phyloP scores from a whole-genome alignment of 2,113 vertebrate genomes.

The Erpornis zantholeuca region DNA sequence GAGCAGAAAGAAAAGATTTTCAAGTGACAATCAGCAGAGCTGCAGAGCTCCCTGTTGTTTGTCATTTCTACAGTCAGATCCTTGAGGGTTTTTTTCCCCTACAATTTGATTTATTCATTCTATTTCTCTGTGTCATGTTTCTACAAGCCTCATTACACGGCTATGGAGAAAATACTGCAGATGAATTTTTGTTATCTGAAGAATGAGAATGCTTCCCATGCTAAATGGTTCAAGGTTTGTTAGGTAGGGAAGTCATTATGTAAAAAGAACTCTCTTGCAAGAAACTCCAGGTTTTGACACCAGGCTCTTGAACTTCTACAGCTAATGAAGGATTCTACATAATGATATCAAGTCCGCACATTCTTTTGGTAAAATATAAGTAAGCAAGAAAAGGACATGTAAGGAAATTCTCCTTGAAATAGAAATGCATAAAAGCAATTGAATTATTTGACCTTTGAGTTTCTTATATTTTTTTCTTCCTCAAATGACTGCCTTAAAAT shows the following conservation, averaged over 20 bases:
- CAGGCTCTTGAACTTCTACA: background rate
- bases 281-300: background rate
- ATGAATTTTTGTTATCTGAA: conserved; percentile 34
- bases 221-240: conserved; percentile 31
- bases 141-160: conserved; percentile 39
- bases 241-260: background rate
- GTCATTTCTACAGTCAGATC: background rate
- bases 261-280: background rate
- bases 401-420: background rate
- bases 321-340: background rate
- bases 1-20: background rate
- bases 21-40: background rate
- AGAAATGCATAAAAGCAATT: background rate
- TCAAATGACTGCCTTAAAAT: background rate
- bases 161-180: background rate
- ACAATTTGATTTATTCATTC: conserved; percentile 37
- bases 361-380: background rate
- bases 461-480: background rate
- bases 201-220: conserved; percentile 1
- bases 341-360: background rate
- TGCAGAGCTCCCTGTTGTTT: background rate
- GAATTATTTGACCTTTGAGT: background rate
- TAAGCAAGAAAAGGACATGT: background rate
- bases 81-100: rapidly evolving
- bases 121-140: conserved; percentile 15